Conservation (phyloP, 2,888 invertebrate genomes). For the Desoria tigrina region DNA sequence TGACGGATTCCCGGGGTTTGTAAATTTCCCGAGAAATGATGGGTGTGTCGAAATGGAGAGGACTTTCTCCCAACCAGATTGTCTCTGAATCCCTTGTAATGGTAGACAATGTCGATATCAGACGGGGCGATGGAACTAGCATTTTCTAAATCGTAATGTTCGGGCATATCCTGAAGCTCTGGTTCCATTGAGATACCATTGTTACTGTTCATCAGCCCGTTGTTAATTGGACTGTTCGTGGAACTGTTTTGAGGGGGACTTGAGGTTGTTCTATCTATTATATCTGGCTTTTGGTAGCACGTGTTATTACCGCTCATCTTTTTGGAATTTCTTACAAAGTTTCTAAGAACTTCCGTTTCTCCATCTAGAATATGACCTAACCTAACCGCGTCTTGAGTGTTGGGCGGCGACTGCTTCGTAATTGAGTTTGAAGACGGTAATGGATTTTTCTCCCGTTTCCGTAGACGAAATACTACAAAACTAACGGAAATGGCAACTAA, state of each 20-base stretch:
- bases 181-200: constrained; percentile 60
- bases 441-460: constrained; percentile 77
- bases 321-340: constrained; percentile 51
- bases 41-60: constrained; percentile 54
- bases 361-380: constrained; percentile 74
- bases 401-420: constrained; percentile 51
- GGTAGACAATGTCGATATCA: constrained; percentile 94
- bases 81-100: constrained; percentile 90
- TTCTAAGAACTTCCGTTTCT: constrained; percentile 51
- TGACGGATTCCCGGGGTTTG: constrained; percentile 52
- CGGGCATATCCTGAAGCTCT: constrained; percentile 75
- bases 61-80: constrained; percentile 54
- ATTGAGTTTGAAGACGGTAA: constrained; percentile 60
- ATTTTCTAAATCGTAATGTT: constrained; percentile 94
- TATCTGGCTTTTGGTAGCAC: constrained; percentile 85
- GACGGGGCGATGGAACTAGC: constrained; percentile 97
- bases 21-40: constrained; percentile 47
- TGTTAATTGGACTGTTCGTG: constrained; percentile 59
- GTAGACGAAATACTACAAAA: constrained; percentile 85
- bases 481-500: constrained; percentile 85
- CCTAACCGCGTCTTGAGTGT: constrained; percentile 69
- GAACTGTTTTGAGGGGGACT: constrained; percentile 78
- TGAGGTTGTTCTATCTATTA: constrained; percentile 73
- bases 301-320: constrained; percentile 43
- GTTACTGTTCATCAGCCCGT: constrained; percentile 35